Evolutionary conservation across 2,888 invertebrate genomes (phyloP).

Genomic region (Lottia scabra): DNA sequence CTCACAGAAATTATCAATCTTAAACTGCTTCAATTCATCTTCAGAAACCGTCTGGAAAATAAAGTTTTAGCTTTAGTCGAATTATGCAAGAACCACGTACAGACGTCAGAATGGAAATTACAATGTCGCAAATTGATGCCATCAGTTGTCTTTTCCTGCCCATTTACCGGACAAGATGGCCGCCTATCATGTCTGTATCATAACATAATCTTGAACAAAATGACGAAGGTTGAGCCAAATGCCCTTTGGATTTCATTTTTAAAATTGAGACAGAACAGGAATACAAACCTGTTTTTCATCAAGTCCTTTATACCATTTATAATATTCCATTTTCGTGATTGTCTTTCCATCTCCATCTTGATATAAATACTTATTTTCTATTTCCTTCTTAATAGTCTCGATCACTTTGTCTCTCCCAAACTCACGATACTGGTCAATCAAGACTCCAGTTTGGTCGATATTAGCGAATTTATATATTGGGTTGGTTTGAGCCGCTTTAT

Average conservation of each 20-base stretch:
- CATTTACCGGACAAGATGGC: no score
- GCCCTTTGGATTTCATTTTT: no score
- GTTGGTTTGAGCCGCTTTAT: slow-evolving; percentile 59
- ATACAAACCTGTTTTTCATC: slow-evolving; percentile 71
- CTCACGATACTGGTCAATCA: slow-evolving; percentile 52
- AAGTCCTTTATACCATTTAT: slow-evolving; percentile 83
- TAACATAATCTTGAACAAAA: no score
- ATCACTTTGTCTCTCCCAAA: slow-evolving; percentile 55
- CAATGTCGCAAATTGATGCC: no score
- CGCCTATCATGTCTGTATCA: no score
- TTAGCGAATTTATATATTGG: slow-evolving; percentile 62
- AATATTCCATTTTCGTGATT: slow-evolving; percentile 54
- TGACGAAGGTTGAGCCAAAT: no score
- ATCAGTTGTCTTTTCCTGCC: no score
- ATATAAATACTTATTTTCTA: slow-evolving; percentile 55
- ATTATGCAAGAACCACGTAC: no score
- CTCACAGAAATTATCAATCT: slow-evolving; percentile 51
- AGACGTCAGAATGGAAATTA: no score
- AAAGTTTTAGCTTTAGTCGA: no score
- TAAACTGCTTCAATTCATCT: slow-evolving; percentile 44
- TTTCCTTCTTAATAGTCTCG: slow-evolving; percentile 52
- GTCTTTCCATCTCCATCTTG: slow-evolving; percentile 52
- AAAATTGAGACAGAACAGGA: no score
- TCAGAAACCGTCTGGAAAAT: background rate
- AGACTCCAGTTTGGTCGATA: slow-evolving; percentile 57